Conservation (phyloP, 64 coral and sea anemone species). For the Anthopleura sola region DNA sequence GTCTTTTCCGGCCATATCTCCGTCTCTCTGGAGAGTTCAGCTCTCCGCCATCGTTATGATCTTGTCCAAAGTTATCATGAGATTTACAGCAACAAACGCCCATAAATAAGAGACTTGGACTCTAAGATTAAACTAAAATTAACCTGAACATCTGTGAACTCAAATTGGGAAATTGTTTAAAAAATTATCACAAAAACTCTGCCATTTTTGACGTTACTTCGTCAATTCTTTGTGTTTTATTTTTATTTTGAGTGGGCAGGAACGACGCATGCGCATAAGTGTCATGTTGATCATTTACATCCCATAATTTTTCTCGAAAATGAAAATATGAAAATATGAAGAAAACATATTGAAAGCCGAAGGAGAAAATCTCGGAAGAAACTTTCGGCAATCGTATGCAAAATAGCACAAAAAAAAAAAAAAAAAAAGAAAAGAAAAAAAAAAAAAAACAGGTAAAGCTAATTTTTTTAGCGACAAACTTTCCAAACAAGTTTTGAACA, state of each 20-base stretch:
- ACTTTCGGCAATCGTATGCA: no score
- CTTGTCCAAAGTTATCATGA: conserved; percentile 30
- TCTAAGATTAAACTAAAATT: background rate
- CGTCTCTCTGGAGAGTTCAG: conserved; percentile 20
- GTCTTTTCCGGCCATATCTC: conserved; percentile 23
- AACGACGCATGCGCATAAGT: background rate
- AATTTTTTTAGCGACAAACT: no score
- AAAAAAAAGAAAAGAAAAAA: no score
- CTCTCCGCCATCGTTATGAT: conserved; percentile 5
- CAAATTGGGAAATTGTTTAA: background rate
- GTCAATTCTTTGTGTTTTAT: background rate
- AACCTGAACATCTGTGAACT: background rate
- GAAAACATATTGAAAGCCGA: background rate
- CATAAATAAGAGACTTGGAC: conserved; percentile 50
- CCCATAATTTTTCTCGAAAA: conserved; percentile 3
- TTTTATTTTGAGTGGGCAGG: conserved; percentile 11
- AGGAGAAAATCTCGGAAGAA: background rate
- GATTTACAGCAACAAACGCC: conserved; percentile 79
- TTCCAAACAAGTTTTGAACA: no score
- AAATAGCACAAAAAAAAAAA: no score
- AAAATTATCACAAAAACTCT: background rate
- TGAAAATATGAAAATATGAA: background rate
- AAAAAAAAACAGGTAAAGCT: no score
- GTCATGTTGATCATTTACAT: background rate
- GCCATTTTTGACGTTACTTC: background rate